Conservation (phyloP, 2,797 vertebrate genomes). For the Micrastur ruficollis region DNA sequence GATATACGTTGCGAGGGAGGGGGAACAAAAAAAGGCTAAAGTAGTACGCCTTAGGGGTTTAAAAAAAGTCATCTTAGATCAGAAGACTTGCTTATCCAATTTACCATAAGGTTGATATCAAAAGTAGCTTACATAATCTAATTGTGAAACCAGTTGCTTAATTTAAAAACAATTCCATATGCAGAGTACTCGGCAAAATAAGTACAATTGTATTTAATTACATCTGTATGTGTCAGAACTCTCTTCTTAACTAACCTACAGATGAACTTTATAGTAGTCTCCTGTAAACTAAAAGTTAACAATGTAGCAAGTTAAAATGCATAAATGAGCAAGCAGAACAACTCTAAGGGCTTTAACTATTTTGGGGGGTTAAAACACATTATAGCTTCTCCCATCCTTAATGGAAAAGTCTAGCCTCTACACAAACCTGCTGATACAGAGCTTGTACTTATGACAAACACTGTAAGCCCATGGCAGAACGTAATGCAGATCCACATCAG, state of each 20-base stretch:
- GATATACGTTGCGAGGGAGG: neutral
- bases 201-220: neutral
- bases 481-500: neutral
- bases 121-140: neutral
- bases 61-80: neutral
- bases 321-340: too few relatives aligned
- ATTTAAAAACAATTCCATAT: neutral
- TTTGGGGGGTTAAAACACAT: neutral
- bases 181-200: neutral
- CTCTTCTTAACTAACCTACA: neutral
- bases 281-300: neutral
- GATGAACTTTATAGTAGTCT: neutral
- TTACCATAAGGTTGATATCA: neutral
- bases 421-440: neutral
- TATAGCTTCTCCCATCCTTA: neutral
- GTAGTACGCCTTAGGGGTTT: neutral
- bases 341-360: neutral
- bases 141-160: neutral
- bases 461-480: neutral
- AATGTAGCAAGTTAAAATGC: neutral
- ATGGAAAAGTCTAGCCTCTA: neutral
- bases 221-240: neutral
- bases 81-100: neutral
- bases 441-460: neutral
- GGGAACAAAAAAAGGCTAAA: neutral